A percentile compares a stretch with the other conserved stretches of the same genome.
phyloP scores from a whole-genome alignment of 1,140 invertebrate species.

The Caenorhabditis brenneri region DNA sequence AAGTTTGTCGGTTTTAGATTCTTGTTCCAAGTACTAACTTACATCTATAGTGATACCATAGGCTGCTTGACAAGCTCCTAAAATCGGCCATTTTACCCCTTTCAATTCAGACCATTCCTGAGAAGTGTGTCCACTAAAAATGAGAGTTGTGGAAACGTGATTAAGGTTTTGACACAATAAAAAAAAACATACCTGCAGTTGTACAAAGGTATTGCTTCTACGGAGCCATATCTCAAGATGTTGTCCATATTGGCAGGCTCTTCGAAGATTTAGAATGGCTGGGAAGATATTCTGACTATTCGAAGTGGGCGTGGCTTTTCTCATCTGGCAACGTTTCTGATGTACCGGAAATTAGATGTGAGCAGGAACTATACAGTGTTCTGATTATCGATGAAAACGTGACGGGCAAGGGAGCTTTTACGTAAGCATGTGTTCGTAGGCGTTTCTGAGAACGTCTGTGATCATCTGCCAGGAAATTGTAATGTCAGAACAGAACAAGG shows the following conservation, averaged over 20 bases:
- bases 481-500: no score
- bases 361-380: no score
- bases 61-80: neutral
- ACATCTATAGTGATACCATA: neutral
- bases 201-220: neutral
- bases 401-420: no score
- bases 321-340: no score
- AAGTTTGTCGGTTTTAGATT: neutral
- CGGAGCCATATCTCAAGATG: neutral
- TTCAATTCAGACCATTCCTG: slow-evolving; percentile 3
- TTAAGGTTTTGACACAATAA: no score
- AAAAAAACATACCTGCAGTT: slow-evolving; percentile 2
- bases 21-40: neutral
- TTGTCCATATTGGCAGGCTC: neutral
- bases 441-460: no score
- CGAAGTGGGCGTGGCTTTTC: neutral
- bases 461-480: no score
- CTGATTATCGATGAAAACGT: no score
- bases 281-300: neutral
- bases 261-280: neutral
- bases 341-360: no score
- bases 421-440: no score
- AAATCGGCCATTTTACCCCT: neutral
- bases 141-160: no score
- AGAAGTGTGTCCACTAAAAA: neutral